Evolutionary conservation across 2,797 vertebrate species (phyloP), one percentile per base, ranked within the genome.

Genomic region (Chromis chromis): DNA sequence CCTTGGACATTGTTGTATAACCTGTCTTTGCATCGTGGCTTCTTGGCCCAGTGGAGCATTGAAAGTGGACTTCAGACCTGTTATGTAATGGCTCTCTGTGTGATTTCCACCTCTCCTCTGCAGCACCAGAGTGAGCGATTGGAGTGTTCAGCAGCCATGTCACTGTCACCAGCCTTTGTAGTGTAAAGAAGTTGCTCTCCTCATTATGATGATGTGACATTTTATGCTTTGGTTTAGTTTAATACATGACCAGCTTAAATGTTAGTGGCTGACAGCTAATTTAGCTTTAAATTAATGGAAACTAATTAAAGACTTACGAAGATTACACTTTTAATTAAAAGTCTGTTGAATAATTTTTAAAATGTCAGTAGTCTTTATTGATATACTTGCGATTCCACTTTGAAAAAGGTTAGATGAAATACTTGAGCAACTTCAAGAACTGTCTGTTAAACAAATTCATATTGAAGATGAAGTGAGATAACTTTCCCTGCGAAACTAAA

Each of bases 1-100:
- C 79, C 80, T 82, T 86, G 82, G 72, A 83, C 81, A 56, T 65
- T 76, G 83, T 92, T 93, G 88, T 91, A 10, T 91, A 87, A 94
- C 84, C 76, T 88, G 82, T 74, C 80, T 79, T 71, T 82, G 75
- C 78, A 71, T 84, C 61, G 60, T 70, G 65, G 70, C 76, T 63
- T 82, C 82, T 82, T 74, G 74, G 74, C 57, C 69, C 76, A 31
- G 46, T 65, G 17, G 0, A 76, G 76, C 75, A 50, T 46, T 73
- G 68, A 83, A 58, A 83, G 64, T 88, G 88, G 83, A 91, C 91
- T 86, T 89, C 54, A 70, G 83, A 66, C 61, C 65, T 54, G 48
- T 93, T 91, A 86, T 22, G 65, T 88, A 90, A 93, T 33, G 17
- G 2, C 68, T 76, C 70, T 55, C 39, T 66, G 40, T 78, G 64